phyloP scores from a whole-genome alignment of 2,113 vertebrate species.

The Protobothrops flavoviridis region DNA sequence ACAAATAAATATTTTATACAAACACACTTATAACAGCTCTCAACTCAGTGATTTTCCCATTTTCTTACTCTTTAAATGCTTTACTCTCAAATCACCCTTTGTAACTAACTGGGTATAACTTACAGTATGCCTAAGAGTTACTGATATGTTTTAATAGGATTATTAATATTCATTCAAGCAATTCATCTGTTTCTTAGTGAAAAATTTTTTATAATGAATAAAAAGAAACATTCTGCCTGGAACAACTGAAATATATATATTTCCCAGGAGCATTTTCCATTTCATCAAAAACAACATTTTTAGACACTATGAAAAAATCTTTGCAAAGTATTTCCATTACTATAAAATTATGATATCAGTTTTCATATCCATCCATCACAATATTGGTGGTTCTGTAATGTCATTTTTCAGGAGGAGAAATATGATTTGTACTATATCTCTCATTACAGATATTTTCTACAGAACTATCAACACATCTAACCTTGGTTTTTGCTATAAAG shows the following conservation, averaged over 20 bases:
- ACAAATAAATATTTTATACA: background rate
- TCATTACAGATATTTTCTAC: background rate
- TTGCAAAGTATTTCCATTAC: background rate
- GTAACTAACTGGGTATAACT: background rate
- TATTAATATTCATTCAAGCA: background rate
- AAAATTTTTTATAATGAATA: no score
- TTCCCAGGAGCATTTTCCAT: no score
- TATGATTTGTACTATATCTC: background rate
- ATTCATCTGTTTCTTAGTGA: background rate
- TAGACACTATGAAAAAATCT: no score
- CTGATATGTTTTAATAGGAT: no score
- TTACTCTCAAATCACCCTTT: background rate
- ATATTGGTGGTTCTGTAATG: background rate
- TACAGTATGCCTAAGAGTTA: no score
- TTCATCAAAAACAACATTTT: no score
- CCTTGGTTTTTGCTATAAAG: background rate
- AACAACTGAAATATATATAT: no score
- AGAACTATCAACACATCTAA: slow-evolving; percentile 2
- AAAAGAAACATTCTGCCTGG: no score
- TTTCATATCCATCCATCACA: background rate
- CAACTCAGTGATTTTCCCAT: background rate
- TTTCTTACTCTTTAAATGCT: background rate
- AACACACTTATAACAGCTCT: background rate
- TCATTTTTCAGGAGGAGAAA: background rate
- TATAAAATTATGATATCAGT: background rate